Base-by-base conservation (phyloP, 2,797 vertebrate species). In the Falco peregrinus region DNA sequence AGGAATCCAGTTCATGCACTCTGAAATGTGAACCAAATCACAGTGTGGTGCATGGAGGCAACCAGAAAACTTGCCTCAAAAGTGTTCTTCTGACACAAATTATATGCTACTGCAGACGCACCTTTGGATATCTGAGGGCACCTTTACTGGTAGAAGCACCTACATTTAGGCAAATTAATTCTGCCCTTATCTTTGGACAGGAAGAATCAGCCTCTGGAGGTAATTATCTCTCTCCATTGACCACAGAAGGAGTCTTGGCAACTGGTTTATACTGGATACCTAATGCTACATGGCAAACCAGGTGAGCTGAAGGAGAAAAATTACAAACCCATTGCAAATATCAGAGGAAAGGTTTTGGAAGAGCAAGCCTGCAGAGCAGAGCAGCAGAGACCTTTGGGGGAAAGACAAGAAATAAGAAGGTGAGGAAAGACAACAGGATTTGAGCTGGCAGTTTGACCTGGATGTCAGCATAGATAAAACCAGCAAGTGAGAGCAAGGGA, bases 241-340 rank as follows among this genome's bases (percentile, higher is more conserved):
- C 68, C 71, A 78, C 68, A 53, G 57, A 71, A 86, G 29, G 54
- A 77, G 11, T 25, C 53, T 77, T 83, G 57, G n/a, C 28, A 54
- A 84, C n/a, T 85, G 18, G 51, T 67, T 89, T 73, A 57, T 4
- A 17, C 15, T 79, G 69, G 65, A 60, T 67, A 84, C 10, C 24
- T 79, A 94, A 91, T 91, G 43, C 61, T 95, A 54, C 13, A 78
- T 56, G 73, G 82, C 89, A 96, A 93, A 61, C 14, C 37, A 94
- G 73, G 67, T 88, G 67, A 94, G 29, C 22, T 78, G 84, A 78
- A 92, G 61, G 22, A 89, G 39, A 51, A 84, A 87, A 89, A 63
- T 39, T 87, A 16, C 35, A 92, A 83, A 17, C 76, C 43, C 26
- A 59, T 22, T 71, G 48, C 21, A 57, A 70, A 53, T 14, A 70